Evolutionary conservation across 2,888 invertebrate species (phyloP), one percentile per base, ranked within the genome.

Genomic region (Eilema caniola): DNA sequence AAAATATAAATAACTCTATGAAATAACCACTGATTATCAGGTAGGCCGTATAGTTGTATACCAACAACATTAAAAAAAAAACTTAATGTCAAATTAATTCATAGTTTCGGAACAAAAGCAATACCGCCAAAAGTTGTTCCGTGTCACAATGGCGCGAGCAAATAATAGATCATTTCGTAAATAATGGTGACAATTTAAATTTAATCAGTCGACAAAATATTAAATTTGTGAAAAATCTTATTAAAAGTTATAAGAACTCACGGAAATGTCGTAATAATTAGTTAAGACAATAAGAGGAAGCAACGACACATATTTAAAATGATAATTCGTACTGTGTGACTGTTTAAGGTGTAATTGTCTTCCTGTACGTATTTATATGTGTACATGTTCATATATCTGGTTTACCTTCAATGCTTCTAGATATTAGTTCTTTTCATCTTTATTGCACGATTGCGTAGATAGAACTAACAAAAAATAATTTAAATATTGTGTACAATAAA

Each of bases 281-380:
- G 47, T 61, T 65, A 41, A 68, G 53, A 72, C 71, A 72, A 72
- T 72, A 69, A 59, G 71, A 69, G 68, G 71, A 68, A 72, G 37
- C 57, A 10, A 62, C 65, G 71, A 72, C 65, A 72, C 56, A 66
- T 65, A 62, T 72, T 72, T 60, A 68, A 41, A 65, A 67, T 72
- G 66, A 66, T 72, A 72, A 72, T 71, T 68, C 24, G 14, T 66
- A 41, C 14, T 65, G 71, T 69, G 65, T 23, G 65, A 62, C 20
- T 24, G 53, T 10, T n/a, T 12, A 66, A 71, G 56, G 41, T 47
- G 57, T 62, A 25, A 72, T 72, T 67, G 71, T 59, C 66, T 72
- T 69, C 71, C 71, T 72, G 57, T 59, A 12, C 20, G 16, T 37
- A 37, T 14, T 24, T 57, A 63, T 10, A 23, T 31, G 12, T 37